Base-by-base conservation (phyloP, 1,140 invertebrate genomes). In the Alviniconcha marisindica region DNA sequence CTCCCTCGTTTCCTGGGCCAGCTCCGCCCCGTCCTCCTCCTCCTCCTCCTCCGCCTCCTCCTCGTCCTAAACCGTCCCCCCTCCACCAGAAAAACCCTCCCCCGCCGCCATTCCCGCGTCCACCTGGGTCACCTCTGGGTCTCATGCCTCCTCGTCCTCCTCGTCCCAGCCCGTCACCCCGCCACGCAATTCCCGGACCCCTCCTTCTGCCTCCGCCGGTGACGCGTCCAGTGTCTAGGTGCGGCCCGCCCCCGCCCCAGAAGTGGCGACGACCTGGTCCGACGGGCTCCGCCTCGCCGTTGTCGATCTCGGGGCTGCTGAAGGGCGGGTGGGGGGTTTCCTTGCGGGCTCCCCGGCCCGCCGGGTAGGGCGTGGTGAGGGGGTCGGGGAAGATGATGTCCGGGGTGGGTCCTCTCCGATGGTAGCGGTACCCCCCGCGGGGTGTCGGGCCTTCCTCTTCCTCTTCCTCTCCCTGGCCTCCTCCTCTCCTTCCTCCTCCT, bases 341-440 rank as follows among this genome's bases (percentile, higher is more conserved):
- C 44, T 18, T 48, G 5, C 7, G 33, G 15, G 36, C 15, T 21
- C 18, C 28, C 15, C 12, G n/a, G 10, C 69, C 38, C 40, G 33
- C 5, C 1, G 69, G 69, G 69, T 71, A 33, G 1, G 38, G 36
- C 18, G 69, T 71, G 33, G 69, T 38, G 33, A 40, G 36, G 15
- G 69, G 69, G 69, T 71, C 40, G 33, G 69, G 69, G 69, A 71
- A 71, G 69, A 71, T 21, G 36, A 71, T 71, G 69, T 71, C 69
- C 7, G 69, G 24, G 36, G 38, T 71, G 5, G 69, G 69, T 24
- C 69, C 69, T 5, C 15, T 38, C 5, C 69, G 0, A 36, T 71
- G 69, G 69, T 33, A 33, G n/a, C 10, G 5, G 63, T 31, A n/a
- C 33, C 63, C 4, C 0, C 63, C 63, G 28, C 40, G 21, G 28